A percentile compares a stretch with the other conserved stretches of the same genome.
These are phyloP conservation scores for Prolemur simus DNA, from an alignment of 2,113 vertebrate genomes.

Conservation along the genomic window DNA sequence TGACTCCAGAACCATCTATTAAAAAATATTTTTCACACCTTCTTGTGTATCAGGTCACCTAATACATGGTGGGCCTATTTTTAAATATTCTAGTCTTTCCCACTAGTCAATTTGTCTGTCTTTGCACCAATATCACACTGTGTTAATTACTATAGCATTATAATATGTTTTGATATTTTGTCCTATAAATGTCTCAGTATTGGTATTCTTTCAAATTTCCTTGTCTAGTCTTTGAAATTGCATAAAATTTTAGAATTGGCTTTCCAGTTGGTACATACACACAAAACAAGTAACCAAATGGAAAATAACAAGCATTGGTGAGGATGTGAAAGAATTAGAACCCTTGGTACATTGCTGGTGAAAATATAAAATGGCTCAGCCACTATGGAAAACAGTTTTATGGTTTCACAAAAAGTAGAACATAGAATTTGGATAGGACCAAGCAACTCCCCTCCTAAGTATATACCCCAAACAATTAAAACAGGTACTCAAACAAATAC, in stretches of 20 bases:
- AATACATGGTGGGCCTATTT: background rate
- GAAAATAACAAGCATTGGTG: background rate
- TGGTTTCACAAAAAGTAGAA: background rate
- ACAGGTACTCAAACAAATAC: background rate
- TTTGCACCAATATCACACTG: background rate
- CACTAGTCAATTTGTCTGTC: background rate
- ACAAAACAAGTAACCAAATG: background rate
- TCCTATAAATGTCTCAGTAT: background rate
- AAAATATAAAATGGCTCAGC: background rate
- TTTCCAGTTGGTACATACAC: background rate
- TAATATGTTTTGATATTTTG: background rate
- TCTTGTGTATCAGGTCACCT: background rate
- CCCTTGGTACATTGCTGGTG: background rate
- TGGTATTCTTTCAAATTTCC: background rate
- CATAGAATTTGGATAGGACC: background rate
- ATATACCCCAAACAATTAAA: background rate
- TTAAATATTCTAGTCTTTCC: background rate
- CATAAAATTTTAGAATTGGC: background rate
- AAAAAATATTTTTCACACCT: background rate
- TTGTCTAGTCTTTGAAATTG: background rate
- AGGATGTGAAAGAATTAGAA: background rate
- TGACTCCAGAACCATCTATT: background rate
- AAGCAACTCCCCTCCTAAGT: background rate
- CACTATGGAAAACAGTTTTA: background rate
- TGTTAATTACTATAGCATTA: background rate